A percentile compares a stretch with the other conserved stretches of the same genome.
Evolutionary conservation across 1,140 invertebrate species (phyloP).

Genomic region (Rhynchophorus ferrugineus): DNA sequence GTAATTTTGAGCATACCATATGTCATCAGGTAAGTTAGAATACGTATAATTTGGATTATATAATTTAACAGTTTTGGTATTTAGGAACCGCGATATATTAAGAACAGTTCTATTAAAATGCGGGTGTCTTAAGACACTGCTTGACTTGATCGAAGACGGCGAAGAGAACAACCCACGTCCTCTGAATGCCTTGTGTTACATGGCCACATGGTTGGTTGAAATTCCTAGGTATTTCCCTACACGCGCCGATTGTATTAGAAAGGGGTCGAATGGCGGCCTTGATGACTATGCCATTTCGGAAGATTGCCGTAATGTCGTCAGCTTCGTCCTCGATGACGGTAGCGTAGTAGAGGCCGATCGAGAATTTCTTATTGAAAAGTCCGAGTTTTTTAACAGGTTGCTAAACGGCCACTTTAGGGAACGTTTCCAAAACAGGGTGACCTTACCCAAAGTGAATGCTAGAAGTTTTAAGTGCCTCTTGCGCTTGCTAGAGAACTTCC

Average conservation of each 20-base stretch:
- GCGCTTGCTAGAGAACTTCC: conserved; percentile 45
- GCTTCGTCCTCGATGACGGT: conserved; percentile 56
- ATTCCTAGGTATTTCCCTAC: conserved; percentile 11
- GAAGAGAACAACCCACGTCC: conserved; percentile 15
- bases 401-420: conserved; percentile 59
- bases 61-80: too few relatives aligned
- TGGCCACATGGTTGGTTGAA: conserved; percentile 39
- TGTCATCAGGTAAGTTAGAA: conserved; percentile 47
- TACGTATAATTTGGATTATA: too few relatives aligned
- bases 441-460: conserved; percentile 49
- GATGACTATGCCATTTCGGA: conserved; percentile 32
- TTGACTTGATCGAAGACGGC: conserved; percentile 27
- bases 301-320: conserved; percentile 43
- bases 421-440: conserved; percentile 49
- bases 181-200: conserved; percentile 36
- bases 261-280: conserved; percentile 5
- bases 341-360: conserved; percentile 52
- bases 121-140: conserved; percentile 31
- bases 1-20: conserved; percentile 46
- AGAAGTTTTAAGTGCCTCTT: conserved; percentile 48
- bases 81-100: conserved; percentile 30
- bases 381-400: conserved; percentile 58
- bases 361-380: conserved; percentile 51
- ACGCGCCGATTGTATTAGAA: too few relatives aligned
- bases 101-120: conserved; percentile 31